These are phyloP conservation scores for Cheumatopsyche charites DNA, from an alignment of 1,140 invertebrate genomes.

Conservation along the genomic window DNA sequence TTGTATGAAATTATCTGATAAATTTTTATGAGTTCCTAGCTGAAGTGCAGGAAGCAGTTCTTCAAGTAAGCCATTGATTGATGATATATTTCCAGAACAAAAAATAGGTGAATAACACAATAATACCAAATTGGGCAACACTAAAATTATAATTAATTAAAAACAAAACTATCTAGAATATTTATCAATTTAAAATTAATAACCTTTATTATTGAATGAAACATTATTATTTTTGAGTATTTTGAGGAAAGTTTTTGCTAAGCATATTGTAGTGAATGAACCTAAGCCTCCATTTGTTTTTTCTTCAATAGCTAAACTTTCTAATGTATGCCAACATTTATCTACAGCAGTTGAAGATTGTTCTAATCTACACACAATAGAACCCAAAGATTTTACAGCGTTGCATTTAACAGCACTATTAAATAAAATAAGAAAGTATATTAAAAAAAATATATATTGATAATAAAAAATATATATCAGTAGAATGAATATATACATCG, in stretches of 20 bases:
- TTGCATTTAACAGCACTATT: conserved; percentile 43
- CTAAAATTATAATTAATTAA: conserved; percentile 36
- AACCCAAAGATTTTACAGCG: conserved; percentile 39
- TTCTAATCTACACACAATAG: conserved; percentile 21
- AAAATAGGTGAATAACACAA: conserved; percentile 44
- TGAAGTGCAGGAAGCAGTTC: conserved; percentile 44
- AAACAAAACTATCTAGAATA: not conserved
- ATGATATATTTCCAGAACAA: conserved; percentile 33
- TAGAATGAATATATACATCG: conserved; percentile 62
- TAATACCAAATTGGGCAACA: conserved; percentile 41
- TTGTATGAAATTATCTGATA: conserved; percentile 43
- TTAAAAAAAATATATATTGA: not conserved
- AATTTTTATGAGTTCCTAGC: conserved; percentile 40
- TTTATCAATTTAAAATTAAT: not conserved
- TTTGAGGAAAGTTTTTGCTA: conserved; percentile 32
- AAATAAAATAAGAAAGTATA: not conserved
- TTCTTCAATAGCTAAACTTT: conserved; percentile 44
- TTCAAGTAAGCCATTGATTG: conserved; percentile 40
- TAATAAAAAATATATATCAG: not conserved
- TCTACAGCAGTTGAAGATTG: conserved; percentile 26
- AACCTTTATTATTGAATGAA: conserved; percentile 40
- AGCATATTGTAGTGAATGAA: conserved; percentile 19
- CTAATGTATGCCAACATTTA: conserved; percentile 45
- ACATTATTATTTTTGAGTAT: conserved; percentile 26
- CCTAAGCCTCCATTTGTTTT: conserved; percentile 30